These are phyloP conservation scores for Empidonax alnorum DNA, from an alignment of 2,113 vertebrate genomes.

Conservation along the genomic window DNA sequence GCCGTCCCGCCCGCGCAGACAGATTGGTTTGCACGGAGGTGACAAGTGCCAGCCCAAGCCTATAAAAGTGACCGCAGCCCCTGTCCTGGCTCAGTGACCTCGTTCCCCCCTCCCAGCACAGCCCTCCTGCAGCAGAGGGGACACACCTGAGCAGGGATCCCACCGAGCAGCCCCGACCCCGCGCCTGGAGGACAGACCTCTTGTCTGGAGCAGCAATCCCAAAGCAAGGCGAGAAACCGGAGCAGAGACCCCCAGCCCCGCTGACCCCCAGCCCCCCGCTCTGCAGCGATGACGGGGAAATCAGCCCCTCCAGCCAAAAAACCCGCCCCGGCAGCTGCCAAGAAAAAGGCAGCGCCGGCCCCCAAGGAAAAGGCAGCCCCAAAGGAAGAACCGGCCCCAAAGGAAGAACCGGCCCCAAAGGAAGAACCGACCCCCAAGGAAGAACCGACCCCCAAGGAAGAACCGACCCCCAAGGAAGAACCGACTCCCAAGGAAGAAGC, in stretches of 20 bases:
- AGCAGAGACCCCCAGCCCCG: neutral
- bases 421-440: neutral
- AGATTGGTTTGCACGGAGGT: slow-evolving; percentile 61
- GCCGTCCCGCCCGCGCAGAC: slow-evolving; percentile 41
- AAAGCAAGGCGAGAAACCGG: neutral
- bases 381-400: neutral
- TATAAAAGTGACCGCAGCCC: slow-evolving; percentile 56
- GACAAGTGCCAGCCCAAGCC: slow-evolving; percentile 57
- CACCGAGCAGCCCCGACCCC: neutral
- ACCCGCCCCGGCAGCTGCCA: rapidly evolving
- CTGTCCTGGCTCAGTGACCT: slow-evolving; percentile 26
- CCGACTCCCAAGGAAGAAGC: neutral
- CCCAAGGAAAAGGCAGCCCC: neutral
- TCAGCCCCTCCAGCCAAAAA: neutral
- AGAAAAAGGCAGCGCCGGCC: neutral
- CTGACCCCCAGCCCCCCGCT: neutral
- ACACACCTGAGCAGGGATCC: neutral
- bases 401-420: neutral
- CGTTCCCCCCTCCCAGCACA: neutral
- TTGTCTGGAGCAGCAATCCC: neutral
- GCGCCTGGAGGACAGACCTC: slow-evolving; percentile 5
- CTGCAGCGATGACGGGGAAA: slow-evolving; percentile 30
- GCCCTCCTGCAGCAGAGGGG: neutral
- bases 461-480: neutral
- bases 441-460: neutral